Evolutionary conservation across 1,140 invertebrate species (phyloP), one percentile per base, ranked within the genome.

Genomic region (Venustaconcha ellipsiformis): DNA sequence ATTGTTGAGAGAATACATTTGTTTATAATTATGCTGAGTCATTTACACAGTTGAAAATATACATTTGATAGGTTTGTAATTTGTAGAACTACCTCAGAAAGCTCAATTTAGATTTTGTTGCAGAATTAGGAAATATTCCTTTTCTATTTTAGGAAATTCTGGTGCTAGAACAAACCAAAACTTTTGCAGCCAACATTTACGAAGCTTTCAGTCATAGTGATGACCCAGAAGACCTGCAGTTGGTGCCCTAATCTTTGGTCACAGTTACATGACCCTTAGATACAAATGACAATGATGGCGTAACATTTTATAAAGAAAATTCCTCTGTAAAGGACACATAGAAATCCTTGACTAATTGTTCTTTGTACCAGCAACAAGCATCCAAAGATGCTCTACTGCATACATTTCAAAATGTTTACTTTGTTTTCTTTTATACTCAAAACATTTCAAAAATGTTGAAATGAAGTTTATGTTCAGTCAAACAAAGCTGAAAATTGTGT

Each of bases 121-220:
- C 94, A 90, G 92, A 93, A 58, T 88, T 94, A 58, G 67, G 14
- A 57, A 14, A 15, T 60, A 37, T 26, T 14, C 56, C 59, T 65
- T 64, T 56, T 75, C 14, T 58, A 57, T 82, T 83, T 58, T 81
- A 89, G 88, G 88, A 89, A 66, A 70, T 88, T 67, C 92, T 96
- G 69, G 89, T 94, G 30, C 93, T 95, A 87, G 95, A 96, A 68
- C 94, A 94, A 87, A 89, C 96, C 30, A 95, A 95, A 89, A 91
- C 93, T 57, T 91, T 97, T 79, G 95, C 95, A 68, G 95, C 95
- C 70, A 97, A 97, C 91, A 93, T 97, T 80, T 97, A 97, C 90
- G 96, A 97, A 92, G 94, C 95, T 76, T 97, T 97, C 77, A 88
- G 88, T 82, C 84, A 90, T 14, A 56, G 48, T 17, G 75, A 72